Base-by-base conservation (phyloP, 1,140 invertebrate species). In the Bombus difficillimus region DNA sequence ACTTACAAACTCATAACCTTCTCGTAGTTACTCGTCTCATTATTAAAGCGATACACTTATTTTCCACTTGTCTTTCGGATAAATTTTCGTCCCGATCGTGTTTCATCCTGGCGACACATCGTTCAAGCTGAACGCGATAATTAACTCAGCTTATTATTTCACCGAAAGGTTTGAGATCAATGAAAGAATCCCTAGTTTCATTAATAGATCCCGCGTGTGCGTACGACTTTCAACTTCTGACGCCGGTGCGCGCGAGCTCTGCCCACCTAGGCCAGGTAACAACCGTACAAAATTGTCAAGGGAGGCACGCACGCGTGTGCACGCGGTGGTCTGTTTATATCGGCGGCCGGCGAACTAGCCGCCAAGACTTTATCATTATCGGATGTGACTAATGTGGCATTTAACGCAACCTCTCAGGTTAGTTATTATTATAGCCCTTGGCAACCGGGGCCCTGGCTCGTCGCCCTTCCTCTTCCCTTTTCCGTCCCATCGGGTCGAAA, bases 351-450 rank as follows among this genome's bases (percentile, higher is more conserved):
- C 90, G 89, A 92, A 91, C 89, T 92, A 87, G 85, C 91, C 88
- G 89, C 89, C 83, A 80, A 83, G 90, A 90, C 92, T 93, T 92
- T 93, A 93, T 92, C 91, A 93, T 93, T 93, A 93, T 93, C 92
- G 90, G 92, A 93, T 93, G 91, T 92, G 92, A 92, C 92, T 93
- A 93, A 93, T 93, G 92, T 89, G 89, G 88, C 92, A 92, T 93
- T 93, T 93, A 93, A 93, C 91, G 92, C 92, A 93, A 91, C 92
- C 93, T 93, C 92, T 93, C 92, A 91, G 91, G 90, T 93, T 93
- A 92, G 92, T 93, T 93, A 91, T 93, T 93, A 93, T 93, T 92
- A 93, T 92, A 92, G 92, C 92, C 92, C 90, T 93, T 92, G 92
- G 91, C 91, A 91, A 92, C 89, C 83, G 28, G 85, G 81, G 83